Evolutionary conservation across 2,797 vertebrate genomes (phyloP), one percentile per base, ranked within the genome.

Genomic region (Chelonia mydas): DNA sequence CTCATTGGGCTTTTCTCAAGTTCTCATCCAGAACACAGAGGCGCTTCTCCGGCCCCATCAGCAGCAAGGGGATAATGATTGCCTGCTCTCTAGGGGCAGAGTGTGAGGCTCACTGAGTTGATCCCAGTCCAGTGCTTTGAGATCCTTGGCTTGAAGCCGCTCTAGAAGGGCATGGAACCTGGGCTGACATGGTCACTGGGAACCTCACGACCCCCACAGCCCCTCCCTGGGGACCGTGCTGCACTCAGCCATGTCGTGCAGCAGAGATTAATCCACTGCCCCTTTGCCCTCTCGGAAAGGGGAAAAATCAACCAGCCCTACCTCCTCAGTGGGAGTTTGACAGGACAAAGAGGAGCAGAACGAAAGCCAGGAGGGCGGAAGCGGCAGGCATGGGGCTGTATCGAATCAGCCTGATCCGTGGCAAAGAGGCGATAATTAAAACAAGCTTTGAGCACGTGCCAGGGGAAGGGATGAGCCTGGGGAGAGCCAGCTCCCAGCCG

Each of bases 391-490:
- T 61, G 51, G 78, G 91, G 45, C 81, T 86, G 81, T 92, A 83
- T 78, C 91, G 74, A 87, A 90, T 87, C 89, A n/a, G 57, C 10
- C 1, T 0, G 83, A 92, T 86, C 84, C 85, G 11, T 65, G 53
- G n/a, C 28, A 17, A 72, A 92, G 93, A 95, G 91, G 91, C 17
- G n/a, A 78, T 94, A 90, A 97, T 77, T 57, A 47, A 93, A 97
- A 72, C 78, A 93, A 97, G 90, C 45, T 85, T 88, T 61, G 0
- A 4, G 88, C 47, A 33, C 0, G 13, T 93, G 91, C 65, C 3
- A 1, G 65, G 53, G 88, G 65, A 83, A 45, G 76, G 86, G 88
- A 89, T 45, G 72, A 51, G 79, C 7, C 1, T 16, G 31, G 25
- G 7, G 84, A 16, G 33, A 89, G 21, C 8, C 0, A 6, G 3